A percentile compares a stretch with the other conserved stretches of the same genome.
phyloP scores from a whole-genome alignment of 2,797 vertebrate genomes.

The Echiichthys vipera region DNA sequence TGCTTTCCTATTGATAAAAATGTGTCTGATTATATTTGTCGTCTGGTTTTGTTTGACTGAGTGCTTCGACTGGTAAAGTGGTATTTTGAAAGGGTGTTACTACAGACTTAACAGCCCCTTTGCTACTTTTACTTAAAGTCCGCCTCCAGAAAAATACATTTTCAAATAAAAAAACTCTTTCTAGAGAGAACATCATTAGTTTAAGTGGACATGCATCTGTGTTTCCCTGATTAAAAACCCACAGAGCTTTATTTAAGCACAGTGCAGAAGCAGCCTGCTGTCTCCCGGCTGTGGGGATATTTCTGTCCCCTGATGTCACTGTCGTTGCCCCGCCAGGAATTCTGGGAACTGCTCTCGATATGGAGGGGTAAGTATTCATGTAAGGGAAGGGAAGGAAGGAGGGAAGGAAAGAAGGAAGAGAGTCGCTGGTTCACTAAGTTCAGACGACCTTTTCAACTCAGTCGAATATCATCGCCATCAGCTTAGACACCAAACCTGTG shows the following conservation, averaged over 20 bases:
- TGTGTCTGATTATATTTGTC: no score
- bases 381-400: no score
- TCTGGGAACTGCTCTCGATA: conserved; percentile 17
- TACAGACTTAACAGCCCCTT: no score
- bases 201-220: neutral
- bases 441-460: neutral
- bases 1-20: no score
- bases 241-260: conserved; percentile 35
- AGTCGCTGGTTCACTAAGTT: neutral
- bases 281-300: conserved; percentile 48
- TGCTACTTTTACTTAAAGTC: no score
- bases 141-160: no score
- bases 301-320: conserved; percentile 52
- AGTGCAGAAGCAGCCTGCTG: neutral
- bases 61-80: no score
- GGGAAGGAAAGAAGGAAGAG: neutral
- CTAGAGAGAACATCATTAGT: neutral
- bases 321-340: conserved; percentile 32
- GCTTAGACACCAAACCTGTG: no score
- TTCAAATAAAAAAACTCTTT: neutral
- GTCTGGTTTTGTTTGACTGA: no score
- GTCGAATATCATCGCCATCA: neutral
- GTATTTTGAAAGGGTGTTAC: no score
- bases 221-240: conserved; percentile 16
- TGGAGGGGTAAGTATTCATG: neutral